Conservation (phyloP, 2,888 invertebrate species). For the Drosophila borborema region DNA sequence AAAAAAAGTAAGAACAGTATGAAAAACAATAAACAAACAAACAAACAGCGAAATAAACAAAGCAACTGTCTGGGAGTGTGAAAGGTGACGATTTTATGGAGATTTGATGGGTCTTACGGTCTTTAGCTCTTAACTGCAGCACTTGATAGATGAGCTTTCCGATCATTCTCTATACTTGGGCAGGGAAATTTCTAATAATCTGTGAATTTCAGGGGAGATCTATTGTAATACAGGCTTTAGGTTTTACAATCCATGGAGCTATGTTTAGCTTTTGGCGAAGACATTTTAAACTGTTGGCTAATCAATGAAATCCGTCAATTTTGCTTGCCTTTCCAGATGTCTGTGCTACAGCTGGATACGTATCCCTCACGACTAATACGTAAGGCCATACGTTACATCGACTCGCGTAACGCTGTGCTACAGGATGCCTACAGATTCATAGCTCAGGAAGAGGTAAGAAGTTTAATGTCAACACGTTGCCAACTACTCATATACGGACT, state of each 20-base stretch:
- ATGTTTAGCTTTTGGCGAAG: neutral
- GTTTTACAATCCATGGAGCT: neutral
- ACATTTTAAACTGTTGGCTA: neutral
- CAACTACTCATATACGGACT: conserved; percentile 31
- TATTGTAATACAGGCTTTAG: neutral
- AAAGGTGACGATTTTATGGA: conserved; percentile 48
- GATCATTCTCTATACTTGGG: neutral
- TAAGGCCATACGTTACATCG: conserved; percentile 81
- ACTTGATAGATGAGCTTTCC: conserved; percentile 16
- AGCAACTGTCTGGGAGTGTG: conserved; percentile 11
- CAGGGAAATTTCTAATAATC: neutral
- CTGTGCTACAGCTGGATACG: conserved; percentile 78
- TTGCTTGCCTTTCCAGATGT: conserved; percentile 70
- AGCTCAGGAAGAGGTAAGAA: conserved; percentile 83
- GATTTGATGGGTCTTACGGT: conserved; percentile 24
- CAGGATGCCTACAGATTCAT: conserved; percentile 83
- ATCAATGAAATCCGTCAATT: neutral
- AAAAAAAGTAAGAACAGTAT: conserved; percentile 24
- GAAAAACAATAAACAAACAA: conserved; percentile 23
- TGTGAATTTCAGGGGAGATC: neutral
- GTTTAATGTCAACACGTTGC: conserved; percentile 45
- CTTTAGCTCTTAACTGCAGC: conserved; percentile 19
- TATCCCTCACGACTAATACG: conserved; percentile 84
- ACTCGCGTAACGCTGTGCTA: conserved; percentile 72
- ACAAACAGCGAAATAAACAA: conserved; percentile 9